A percentile compares a stretch with the other conserved stretches of the same genome.
Conservation (phyloP, 2,113 vertebrate species). For the Pogona vitticeps region DNA sequence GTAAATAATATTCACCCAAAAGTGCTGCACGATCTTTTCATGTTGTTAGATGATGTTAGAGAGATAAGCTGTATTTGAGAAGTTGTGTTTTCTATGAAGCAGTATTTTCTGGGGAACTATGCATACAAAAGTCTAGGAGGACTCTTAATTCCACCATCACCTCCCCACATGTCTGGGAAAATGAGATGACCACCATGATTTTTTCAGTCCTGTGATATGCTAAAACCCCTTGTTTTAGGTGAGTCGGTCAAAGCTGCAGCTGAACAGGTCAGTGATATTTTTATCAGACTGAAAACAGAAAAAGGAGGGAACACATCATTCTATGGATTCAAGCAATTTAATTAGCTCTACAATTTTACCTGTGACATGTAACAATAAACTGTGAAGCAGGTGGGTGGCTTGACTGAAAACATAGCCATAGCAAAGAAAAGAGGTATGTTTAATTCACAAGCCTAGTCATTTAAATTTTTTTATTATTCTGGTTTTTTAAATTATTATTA, state of each 20-base stretch:
- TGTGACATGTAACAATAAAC: rapidly evolving
- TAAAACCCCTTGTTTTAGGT: neutral
- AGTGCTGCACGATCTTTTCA: neutral
- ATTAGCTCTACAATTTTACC: neutral
- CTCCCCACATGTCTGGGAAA: neutral
- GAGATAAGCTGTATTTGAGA: neutral
- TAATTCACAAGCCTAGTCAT: neutral
- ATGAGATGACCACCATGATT: neutral
- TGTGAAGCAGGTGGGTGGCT: neutral
- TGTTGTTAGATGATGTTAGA: neutral
- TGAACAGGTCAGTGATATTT: neutral
- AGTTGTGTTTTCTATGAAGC: neutral
- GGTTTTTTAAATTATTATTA: neutral
- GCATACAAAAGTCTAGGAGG: neutral
- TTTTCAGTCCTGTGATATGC: neutral
- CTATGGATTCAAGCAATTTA: constrained; percentile 4
- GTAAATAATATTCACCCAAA: neutral
- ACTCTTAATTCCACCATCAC: neutral
- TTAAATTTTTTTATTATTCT: neutral
- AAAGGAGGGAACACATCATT: rapidly evolving
- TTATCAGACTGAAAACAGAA: constrained; percentile 12
- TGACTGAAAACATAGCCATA: neutral
- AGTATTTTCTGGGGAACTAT: neutral
- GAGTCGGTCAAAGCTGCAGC: neutral
- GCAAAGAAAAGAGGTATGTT: neutral